Evolutionary conservation across 1,140 invertebrate genomes (phyloP).

Genomic region (Habropoda laboriosa): DNA sequence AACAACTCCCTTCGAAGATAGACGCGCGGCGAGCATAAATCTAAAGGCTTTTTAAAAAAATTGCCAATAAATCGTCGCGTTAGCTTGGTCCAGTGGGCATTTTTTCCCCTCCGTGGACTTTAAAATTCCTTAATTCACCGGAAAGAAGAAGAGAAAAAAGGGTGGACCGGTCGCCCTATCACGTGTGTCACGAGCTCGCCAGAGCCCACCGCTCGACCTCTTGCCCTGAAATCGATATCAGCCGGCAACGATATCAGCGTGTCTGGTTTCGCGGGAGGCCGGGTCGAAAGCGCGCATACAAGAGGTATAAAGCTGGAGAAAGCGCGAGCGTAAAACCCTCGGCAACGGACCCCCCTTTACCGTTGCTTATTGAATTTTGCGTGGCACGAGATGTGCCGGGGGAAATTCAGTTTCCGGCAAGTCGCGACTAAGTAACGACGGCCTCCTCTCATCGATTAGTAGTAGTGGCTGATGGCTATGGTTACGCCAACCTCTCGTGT

Average conservation of each 20-base stretch:
- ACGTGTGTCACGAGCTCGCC: slow-evolving; percentile 46
- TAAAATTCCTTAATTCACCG: slow-evolving; percentile 79
- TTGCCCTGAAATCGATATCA: slow-evolving; percentile 71
- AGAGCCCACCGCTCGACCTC: slow-evolving; percentile 37
- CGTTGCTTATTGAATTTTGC: slow-evolving; percentile 31
- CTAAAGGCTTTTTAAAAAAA: slow-evolving; percentile 79
- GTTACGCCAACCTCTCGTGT: background rate
- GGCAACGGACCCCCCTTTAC: background rate
- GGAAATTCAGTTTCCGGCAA: slow-evolving; percentile 28
- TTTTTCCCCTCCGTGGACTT: slow-evolving; percentile 72
- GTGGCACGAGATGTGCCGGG: slow-evolving; percentile 11
- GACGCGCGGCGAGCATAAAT: slow-evolving; percentile 74
- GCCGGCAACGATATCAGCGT: slow-evolving; percentile 59
- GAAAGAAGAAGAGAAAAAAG: slow-evolving; percentile 67
- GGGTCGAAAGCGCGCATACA: background rate
- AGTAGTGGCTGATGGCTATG: slow-evolving; percentile 15
- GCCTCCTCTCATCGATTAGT: slow-evolving; percentile 34
- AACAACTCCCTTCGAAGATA: slow-evolving; percentile 18
- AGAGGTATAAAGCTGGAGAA: background rate
- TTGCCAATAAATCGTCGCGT: slow-evolving; percentile 79
- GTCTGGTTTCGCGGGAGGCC: background rate
- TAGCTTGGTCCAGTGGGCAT: slow-evolving; percentile 73
- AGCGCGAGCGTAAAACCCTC: background rate
- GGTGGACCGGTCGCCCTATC: slow-evolving; percentile 59
- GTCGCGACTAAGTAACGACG: slow-evolving; percentile 25